Conservation (phyloP, 2,797 vertebrate genomes). For the Fundulus diaphanus region DNA sequence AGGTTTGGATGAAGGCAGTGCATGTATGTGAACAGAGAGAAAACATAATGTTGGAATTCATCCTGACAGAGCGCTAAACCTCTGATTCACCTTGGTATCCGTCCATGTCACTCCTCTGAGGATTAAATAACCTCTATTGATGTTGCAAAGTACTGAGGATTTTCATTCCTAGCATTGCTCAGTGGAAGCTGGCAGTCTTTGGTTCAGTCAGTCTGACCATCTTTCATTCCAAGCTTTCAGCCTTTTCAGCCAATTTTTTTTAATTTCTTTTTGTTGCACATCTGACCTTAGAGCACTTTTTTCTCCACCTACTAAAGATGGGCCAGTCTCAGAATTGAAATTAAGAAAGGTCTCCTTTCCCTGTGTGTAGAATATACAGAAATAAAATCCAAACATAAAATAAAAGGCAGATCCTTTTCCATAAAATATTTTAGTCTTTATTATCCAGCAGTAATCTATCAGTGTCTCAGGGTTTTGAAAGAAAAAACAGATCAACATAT, state of each 20-base stretch:
- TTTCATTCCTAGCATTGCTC: slow-evolving; percentile 11
- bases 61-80: slow-evolving; percentile 6
- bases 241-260: slow-evolving; percentile 12
- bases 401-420: too few species aligned
- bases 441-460: too few species aligned
- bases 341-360: slow-evolving; percentile 2
- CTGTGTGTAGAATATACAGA: neutral
- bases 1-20: neutral
- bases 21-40: neutral
- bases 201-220: slow-evolving; percentile 7
- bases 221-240: slow-evolving; percentile 22
- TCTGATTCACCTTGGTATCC: slow-evolving; percentile 7
- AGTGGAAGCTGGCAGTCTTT: slow-evolving; percentile 23
- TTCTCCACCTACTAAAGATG: neutral
- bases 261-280: slow-evolving; percentile 7
- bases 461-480: too few species aligned
- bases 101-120: neutral
- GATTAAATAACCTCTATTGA: slow-evolving; percentile 11
- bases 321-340: slow-evolving; percentile 19
- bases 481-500: too few species aligned
- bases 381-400: neutral
- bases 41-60: neutral
- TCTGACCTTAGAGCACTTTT: slow-evolving; percentile 5
- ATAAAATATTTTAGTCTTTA: too few species aligned
- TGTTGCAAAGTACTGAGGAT: slow-evolving; percentile 7